A percentile compares a stretch with the other conserved stretches of the same genome.
phyloP scores from a whole-genome alignment of 2,888 invertebrate genomes.

The Limnephilus rhombicus region DNA sequence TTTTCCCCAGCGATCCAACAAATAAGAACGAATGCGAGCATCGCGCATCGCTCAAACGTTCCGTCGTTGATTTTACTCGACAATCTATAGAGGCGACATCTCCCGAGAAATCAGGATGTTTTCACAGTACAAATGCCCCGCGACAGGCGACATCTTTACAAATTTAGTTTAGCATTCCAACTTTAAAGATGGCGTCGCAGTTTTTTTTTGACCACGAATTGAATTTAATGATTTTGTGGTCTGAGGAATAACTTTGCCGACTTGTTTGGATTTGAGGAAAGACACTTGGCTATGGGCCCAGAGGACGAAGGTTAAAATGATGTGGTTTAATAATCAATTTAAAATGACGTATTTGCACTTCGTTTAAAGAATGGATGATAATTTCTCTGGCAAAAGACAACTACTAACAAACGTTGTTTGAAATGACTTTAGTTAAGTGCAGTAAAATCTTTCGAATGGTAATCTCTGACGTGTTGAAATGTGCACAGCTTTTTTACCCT shows the following conservation, averaged over 20 bases:
- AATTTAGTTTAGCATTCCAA: neutral
- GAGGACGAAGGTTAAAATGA: neutral
- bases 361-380: too few relatives aligned
- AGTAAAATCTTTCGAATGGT: too few relatives aligned
- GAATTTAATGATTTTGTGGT: neutral
- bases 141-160: slow-evolving; percentile 10
- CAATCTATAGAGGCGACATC: slow-evolving; percentile 40
- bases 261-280: too few relatives aligned
- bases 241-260: neutral
- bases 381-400: too few relatives aligned
- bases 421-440: too few relatives aligned
- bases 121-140: slow-evolving; percentile 9
- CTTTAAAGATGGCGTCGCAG: neutral
- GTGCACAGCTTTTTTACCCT: neutral
- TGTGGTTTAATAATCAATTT: neutral
- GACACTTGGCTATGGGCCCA: too few relatives aligned
- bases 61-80: slow-evolving; percentile 42
- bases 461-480: neutral
- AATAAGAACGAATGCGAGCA: neutral
- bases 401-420: too few relatives aligned
- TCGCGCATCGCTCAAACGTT: neutral
- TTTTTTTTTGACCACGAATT: neutral
- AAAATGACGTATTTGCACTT: neutral
- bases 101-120: slow-evolving; percentile 35
- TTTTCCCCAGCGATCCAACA: neutral